phyloP scores from a whole-genome alignment of 2,797 vertebrate species.

The Trematomus bernacchii region DNA sequence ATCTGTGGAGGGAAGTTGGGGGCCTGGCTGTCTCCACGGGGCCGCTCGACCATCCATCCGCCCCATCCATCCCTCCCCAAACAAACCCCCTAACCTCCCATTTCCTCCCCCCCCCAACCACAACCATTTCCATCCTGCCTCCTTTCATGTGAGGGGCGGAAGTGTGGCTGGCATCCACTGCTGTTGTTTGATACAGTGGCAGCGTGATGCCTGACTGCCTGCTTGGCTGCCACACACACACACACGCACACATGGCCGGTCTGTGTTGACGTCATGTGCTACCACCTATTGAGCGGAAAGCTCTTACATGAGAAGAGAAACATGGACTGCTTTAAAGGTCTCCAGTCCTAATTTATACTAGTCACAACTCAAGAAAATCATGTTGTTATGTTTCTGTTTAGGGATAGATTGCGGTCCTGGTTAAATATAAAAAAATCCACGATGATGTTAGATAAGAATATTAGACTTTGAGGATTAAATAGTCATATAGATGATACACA shows the following conservation, averaged over 20 bases:
- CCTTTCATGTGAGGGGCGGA: slow-evolving; percentile 73
- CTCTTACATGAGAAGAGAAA: slow-evolving; percentile 44
- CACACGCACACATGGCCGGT: slow-evolving; percentile 22
- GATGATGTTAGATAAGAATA: no score
- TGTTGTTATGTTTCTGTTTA: background rate
- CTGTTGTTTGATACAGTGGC: slow-evolving; percentile 76
- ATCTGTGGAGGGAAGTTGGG: slow-evolving; percentile 87
- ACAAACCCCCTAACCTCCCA: background rate
- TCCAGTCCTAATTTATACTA: slow-evolving; percentile 9
- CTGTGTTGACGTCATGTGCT: slow-evolving; percentile 44
- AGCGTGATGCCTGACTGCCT: slow-evolving; percentile 67
- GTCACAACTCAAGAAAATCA: background rate
- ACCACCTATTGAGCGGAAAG: slow-evolving; percentile 43
- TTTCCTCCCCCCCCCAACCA: slow-evolving; percentile 1
- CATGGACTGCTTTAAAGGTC: slow-evolving; percentile 34
- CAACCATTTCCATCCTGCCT: slow-evolving; percentile 51
- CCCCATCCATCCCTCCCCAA: slow-evolving; percentile 35
- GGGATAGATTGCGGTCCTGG: background rate
- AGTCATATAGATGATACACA: no score
- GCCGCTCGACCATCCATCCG: slow-evolving; percentile 64
- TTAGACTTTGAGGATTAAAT: no score
- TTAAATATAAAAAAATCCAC: background rate
- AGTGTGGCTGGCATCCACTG: slow-evolving; percentile 57
- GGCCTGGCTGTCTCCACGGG: slow-evolving; percentile 80
- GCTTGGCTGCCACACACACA: slow-evolving; percentile 47